phyloP scores from a whole-genome alignment of 2,113 vertebrate species.

The Psilopogon haemacephalus region DNA sequence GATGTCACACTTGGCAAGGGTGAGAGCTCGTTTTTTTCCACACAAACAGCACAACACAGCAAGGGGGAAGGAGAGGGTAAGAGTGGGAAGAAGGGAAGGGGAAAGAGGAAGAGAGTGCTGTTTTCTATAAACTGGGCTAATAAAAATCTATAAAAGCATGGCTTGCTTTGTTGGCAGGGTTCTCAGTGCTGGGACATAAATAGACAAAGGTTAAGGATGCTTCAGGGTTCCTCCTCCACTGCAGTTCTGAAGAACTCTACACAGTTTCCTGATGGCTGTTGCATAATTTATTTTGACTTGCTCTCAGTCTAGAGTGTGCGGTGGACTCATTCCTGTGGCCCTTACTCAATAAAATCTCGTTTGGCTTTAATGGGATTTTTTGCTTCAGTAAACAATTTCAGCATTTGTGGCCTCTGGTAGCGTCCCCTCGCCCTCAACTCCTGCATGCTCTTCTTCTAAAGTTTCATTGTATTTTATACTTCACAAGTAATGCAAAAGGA shows the following conservation, averaged over 20 bases:
- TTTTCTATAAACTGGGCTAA: slow-evolving; percentile 42
- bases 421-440: background rate
- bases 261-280: slow-evolving; percentile 34
- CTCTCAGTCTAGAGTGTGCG: slow-evolving; percentile 23
- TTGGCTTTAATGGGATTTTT: slow-evolving; percentile 22
- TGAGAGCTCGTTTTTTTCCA: slow-evolving; percentile 32
- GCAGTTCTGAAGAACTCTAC: background rate
- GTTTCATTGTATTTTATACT: background rate
- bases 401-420: slow-evolving; percentile 24
- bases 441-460: background rate
- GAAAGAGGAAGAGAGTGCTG: slow-evolving; percentile 4
- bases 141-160: slow-evolving; percentile 19
- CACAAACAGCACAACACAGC: slow-evolving; percentile 71
- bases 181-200: slow-evolving; percentile 35
- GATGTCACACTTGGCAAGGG: slow-evolving; percentile 81
- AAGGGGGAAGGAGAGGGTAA: slow-evolving; percentile 38
- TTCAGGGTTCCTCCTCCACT: slow-evolving; percentile 12
- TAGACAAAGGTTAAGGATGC: slow-evolving; percentile 54
- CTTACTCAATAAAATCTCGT: slow-evolving; percentile 3
- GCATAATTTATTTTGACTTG: slow-evolving; percentile 59
- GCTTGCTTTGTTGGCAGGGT: slow-evolving; percentile 46
- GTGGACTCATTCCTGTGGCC: background rate
- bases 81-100: slow-evolving; percentile 3
- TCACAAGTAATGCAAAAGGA: background rate
- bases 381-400: slow-evolving; percentile 13